phyloP scores from a whole-genome alignment of 1,140 invertebrate genomes.

The Ectropis grisescens region DNA sequence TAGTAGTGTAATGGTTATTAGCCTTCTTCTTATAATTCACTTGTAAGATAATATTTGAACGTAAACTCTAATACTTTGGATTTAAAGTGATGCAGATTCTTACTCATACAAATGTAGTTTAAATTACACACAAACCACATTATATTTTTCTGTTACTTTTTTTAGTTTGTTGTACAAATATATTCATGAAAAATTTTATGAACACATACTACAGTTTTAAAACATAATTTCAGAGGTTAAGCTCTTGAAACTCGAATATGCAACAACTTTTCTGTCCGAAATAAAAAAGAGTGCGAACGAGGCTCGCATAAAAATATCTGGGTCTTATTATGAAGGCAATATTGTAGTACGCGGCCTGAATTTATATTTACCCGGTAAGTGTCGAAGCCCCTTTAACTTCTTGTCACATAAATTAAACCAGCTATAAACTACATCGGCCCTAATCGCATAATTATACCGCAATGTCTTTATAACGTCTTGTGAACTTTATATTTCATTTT shows the following conservation, averaged over 20 bases:
- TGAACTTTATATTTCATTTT: neutral
- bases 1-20: too few relatives aligned
- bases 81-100: too few relatives aligned
- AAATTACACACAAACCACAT: too few relatives aligned
- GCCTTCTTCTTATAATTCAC: too few relatives aligned
- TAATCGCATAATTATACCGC: neutral
- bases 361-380: slow-evolving; percentile 29
- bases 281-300: slow-evolving; percentile 36
- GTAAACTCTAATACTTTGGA: too few relatives aligned
- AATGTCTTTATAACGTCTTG: neutral
- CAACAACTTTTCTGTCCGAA: slow-evolving; percentile 26
- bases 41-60: slow-evolving; percentile 7
- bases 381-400: slow-evolving; percentile 7
- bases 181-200: neutral
- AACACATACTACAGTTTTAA: too few relatives aligned
- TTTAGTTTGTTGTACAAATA: neutral
- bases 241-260: slow-evolving; percentile 13
- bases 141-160: neutral
- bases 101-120: too few relatives aligned
- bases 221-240: slow-evolving; percentile 12
- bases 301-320: slow-evolving; percentile 35
- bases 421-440: too few relatives aligned
- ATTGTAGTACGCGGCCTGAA: slow-evolving; percentile 29
- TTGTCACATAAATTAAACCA: neutral
- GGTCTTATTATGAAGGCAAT: slow-evolving; percentile 44